Evolutionary conservation across 1,140 invertebrate species (phyloP).

Genomic region (Ganaspis sp.): DNA sequence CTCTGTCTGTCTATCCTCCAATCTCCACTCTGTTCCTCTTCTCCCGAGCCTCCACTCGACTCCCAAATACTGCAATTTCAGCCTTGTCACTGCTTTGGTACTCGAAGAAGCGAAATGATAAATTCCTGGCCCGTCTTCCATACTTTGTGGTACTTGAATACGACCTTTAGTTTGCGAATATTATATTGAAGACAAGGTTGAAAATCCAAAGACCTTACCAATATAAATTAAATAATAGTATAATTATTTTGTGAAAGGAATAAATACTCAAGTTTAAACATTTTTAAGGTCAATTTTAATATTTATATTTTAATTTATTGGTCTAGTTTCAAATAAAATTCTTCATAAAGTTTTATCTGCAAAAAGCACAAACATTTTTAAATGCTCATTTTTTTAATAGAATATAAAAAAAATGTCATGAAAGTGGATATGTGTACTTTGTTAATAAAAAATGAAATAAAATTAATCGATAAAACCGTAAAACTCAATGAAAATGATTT

Average conservation of each 20-base stretch:
- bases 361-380: too few relatives aligned
- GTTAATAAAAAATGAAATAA: too few relatives aligned
- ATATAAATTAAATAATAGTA: not conserved
- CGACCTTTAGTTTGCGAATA: not conserved
- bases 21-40: slow-evolving; percentile 57
- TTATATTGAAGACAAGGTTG: slow-evolving; percentile 10
- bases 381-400: too few relatives aligned
- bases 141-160: slow-evolving; percentile 18
- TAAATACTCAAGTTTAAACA: too few relatives aligned
- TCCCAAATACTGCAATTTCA: slow-evolving; percentile 68
- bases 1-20: slow-evolving; percentile 51
- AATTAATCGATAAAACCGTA: too few relatives aligned
- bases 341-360: too few relatives aligned
- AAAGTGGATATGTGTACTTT: too few relatives aligned
- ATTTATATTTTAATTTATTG: too few relatives aligned
- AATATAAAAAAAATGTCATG: too few relatives aligned
- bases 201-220: not conserved
- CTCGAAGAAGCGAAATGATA: slow-evolving; percentile 64
- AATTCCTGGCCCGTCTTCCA: slow-evolving; percentile 55
- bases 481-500: too few relatives aligned
- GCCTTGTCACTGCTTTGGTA: slow-evolving; percentile 61
- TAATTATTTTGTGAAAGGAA: not conserved
- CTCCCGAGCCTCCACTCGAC: slow-evolving; percentile 59
- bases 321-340: too few relatives aligned
- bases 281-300: too few relatives aligned